Conservation (phyloP, 2,888 invertebrate genomes). For the Dolichomitus sp. region DNA sequence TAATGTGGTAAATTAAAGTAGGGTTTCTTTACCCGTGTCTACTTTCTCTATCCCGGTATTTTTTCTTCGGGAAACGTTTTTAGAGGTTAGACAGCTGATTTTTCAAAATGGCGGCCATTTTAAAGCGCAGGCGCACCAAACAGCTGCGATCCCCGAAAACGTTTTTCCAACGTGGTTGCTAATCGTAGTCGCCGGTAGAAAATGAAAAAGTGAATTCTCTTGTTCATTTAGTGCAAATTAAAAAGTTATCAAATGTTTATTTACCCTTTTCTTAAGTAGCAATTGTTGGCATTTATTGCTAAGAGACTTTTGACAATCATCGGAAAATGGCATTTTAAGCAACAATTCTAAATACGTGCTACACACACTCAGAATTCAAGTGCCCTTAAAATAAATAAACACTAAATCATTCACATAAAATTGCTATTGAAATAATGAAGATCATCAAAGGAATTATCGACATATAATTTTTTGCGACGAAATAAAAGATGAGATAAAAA, state of each 20-base stretch:
- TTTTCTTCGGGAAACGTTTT: neutral
- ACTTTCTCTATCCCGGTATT: neutral
- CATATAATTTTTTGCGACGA: neutral
- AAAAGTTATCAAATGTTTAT: neutral
- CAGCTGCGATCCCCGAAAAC: conserved; percentile 2
- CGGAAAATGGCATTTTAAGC: neutral
- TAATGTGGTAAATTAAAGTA: neutral
- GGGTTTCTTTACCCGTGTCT: neutral
- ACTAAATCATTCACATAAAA: too few species aligned
- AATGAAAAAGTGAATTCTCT: neutral
- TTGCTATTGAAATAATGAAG: neutral
- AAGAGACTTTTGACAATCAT: neutral
- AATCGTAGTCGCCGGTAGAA: neutral
- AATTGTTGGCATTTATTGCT: neutral
- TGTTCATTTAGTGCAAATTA: neutral
- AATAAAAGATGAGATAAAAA: neutral
- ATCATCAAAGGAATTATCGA: neutral
- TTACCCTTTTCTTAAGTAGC: too few species aligned
- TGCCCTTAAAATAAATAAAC: neutral
- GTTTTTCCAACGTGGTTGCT: neutral
- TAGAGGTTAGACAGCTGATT: conserved; percentile 9
- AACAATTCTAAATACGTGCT: neutral
- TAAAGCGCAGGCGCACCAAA: neutral
- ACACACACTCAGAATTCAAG: neutral
- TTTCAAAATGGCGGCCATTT: conserved; percentile 1